A percentile compares a stretch with the other conserved stretches of the same genome.
Evolutionary conservation across 1,140 invertebrate genomes (phyloP).

Genomic region (Pentalonia nigronervosa): DNA sequence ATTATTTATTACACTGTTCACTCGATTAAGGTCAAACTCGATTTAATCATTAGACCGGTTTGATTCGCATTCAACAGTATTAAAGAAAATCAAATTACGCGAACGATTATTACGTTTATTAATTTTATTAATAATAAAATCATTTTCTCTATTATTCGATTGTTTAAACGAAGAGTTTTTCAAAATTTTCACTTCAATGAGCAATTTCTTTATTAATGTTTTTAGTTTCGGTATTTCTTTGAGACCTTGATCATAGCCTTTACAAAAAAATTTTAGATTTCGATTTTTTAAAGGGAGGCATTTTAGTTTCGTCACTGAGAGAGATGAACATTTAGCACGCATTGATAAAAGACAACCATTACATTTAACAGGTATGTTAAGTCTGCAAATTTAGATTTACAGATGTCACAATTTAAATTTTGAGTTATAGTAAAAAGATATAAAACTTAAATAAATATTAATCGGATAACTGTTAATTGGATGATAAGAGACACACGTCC

Average conservation of each 20-base stretch:
- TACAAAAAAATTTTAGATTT: not conserved
- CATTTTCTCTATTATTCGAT: too few species aligned
- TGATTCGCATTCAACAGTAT: too few species aligned
- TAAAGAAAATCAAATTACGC: too few species aligned
- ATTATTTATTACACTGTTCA: too few species aligned
- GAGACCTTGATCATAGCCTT: not conserved
- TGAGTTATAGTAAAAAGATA: not conserved
- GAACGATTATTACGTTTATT: too few species aligned
- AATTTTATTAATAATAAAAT: too few species aligned
- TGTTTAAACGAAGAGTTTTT: too few species aligned
- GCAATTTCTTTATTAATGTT: not conserved
- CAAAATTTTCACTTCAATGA: too few species aligned
- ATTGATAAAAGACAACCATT: not conserved
- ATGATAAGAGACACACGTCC: too few species aligned
- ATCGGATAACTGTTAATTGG: too few species aligned
- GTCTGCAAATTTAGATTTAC: conserved; percentile 1
- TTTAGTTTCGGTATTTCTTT: not conserved
- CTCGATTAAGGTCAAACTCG: too few species aligned
- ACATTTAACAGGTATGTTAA: not conserved
- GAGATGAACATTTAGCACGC: not conserved
- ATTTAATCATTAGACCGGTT: too few species aligned
- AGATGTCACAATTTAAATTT: not conserved
- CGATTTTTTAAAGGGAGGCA: not conserved
- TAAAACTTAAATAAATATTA: not conserved
- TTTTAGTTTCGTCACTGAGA: not conserved